These are phyloP conservation scores for Drosophila kohkoa DNA, from an alignment of 1,140 invertebrate species.

Conservation along the genomic window DNA sequence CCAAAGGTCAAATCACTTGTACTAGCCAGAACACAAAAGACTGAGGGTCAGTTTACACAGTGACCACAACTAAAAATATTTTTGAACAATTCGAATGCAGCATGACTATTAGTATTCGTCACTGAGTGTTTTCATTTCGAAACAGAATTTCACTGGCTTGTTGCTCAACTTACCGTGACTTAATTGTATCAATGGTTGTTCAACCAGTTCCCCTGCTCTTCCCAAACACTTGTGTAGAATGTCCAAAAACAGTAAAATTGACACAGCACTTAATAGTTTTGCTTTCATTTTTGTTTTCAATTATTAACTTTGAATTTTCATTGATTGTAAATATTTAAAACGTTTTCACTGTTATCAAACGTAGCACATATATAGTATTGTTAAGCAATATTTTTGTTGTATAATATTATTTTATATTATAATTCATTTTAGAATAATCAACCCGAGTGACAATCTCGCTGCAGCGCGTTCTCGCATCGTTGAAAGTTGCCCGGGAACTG, in stretches of 20 bases:
- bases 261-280: constrained; percentile 31
- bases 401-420: constrained; percentile 6
- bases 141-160: constrained; percentile 64
- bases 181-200: constrained; percentile 81
- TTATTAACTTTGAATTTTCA: constrained; percentile 27
- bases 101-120: constrained; percentile 12
- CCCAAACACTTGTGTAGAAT: constrained; percentile 29
- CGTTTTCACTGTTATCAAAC: constrained; percentile 21
- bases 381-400: constrained; percentile 25
- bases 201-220: constrained; percentile 42
- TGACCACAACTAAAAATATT: constrained; percentile 51
- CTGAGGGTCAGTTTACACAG: constrained; percentile 30
- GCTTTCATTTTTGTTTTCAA: constrained; percentile 58
- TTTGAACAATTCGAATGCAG: constrained; percentile 10
- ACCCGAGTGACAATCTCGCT: background rate
- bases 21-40: constrained; percentile 13
- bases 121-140: constrained; percentile 17
- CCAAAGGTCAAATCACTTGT: constrained; percentile 68
- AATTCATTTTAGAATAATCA: constrained; percentile 14
- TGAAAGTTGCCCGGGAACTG: constrained; percentile 76
- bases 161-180: constrained; percentile 84
- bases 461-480: constrained; percentile 47
- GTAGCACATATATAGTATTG: constrained; percentile 16
- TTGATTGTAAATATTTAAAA: constrained; percentile 11
- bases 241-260: constrained; percentile 53